Conservation (phyloP, 1,140 invertebrate genomes). For the Drosophila orena region DNA sequence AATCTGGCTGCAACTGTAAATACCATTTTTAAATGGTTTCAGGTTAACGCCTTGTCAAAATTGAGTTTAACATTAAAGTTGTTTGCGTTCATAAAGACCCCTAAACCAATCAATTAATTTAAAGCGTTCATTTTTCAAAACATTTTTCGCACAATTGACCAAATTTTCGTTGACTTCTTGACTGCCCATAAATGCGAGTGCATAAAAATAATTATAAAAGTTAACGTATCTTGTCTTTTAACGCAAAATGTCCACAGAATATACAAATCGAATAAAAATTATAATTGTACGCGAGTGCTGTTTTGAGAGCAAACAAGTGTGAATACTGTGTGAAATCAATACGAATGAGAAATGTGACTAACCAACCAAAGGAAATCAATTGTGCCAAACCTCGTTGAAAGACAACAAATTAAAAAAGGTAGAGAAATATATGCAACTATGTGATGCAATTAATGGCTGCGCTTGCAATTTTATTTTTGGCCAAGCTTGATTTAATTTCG, state of each 20-base stretch:
- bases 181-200: not conserved
- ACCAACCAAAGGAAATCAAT: slow-evolving; percentile 45
- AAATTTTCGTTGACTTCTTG: no score
- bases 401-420: slow-evolving; percentile 33
- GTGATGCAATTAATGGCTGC: slow-evolving; percentile 55
- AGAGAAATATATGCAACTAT: slow-evolving; percentile 9
- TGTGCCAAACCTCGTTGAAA: slow-evolving; percentile 20
- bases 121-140: no score
- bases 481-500: slow-evolving; percentile 20
- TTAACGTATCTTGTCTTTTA: not conserved
- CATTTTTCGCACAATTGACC: no score
- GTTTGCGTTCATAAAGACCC: no score
- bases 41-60: no score
- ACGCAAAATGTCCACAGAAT: slow-evolving; percentile 22
- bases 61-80: no score
- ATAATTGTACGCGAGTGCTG: slow-evolving; percentile 29
- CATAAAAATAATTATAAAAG: not conserved
- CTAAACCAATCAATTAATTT: no score
- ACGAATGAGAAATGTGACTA: slow-evolving; percentile 77
- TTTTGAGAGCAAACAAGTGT: slow-evolving; percentile 42
- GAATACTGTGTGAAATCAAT: slow-evolving; percentile 63
- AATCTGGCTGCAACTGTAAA: not conserved
- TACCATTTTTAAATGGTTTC: not conserved
- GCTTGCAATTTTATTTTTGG: slow-evolving; percentile 34
- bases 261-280: slow-evolving; percentile 10